phyloP scores from a whole-genome alignment of 2,888 invertebrate species.

The Megastigmus dorsalis region DNA sequence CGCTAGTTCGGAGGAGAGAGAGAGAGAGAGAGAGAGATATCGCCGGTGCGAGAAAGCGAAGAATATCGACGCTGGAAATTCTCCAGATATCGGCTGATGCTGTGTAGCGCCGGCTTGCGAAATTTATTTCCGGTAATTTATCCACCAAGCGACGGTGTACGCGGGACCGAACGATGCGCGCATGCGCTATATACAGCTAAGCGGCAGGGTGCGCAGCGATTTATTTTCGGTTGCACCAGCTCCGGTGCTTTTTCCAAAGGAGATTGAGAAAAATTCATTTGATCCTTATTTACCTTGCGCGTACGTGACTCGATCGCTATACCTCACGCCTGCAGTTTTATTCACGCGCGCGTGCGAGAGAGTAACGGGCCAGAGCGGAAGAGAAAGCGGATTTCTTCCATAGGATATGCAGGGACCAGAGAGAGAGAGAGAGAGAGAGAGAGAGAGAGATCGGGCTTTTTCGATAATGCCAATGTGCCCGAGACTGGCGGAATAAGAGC shows the following conservation, averaged over 20 bases:
- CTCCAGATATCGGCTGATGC: conserved; percentile 56
- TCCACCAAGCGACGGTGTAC: no score
- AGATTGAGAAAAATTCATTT: conserved; percentile 37
- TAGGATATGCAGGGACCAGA: no score
- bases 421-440: neutral
- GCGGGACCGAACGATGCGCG: conserved; percentile 29
- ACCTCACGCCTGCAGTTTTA: conserved; percentile 18
- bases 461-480: neutral
- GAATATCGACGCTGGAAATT: conserved; percentile 61
- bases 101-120: conserved; percentile 25
- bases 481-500: neutral
- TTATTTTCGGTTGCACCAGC: conserved; percentile 11
- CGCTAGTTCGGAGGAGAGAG: neutral
- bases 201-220: conserved; percentile 2
- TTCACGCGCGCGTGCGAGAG: no score
- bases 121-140: conserved; percentile 62
- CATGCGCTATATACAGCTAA: neutral
- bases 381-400: neutral
- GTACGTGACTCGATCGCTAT: conserved; percentile 27
- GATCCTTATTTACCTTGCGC: conserved; percentile 32
- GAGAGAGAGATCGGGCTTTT: neutral
- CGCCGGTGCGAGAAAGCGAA: neutral
- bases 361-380: no score
- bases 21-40: neutral
- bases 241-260: neutral